Percentiles rank a stretch among this genome's conserved stretches.
Evolutionary conservation across 2,113 vertebrate species (phyloP).

Genomic region (Recurvirostra avosetta): DNA sequence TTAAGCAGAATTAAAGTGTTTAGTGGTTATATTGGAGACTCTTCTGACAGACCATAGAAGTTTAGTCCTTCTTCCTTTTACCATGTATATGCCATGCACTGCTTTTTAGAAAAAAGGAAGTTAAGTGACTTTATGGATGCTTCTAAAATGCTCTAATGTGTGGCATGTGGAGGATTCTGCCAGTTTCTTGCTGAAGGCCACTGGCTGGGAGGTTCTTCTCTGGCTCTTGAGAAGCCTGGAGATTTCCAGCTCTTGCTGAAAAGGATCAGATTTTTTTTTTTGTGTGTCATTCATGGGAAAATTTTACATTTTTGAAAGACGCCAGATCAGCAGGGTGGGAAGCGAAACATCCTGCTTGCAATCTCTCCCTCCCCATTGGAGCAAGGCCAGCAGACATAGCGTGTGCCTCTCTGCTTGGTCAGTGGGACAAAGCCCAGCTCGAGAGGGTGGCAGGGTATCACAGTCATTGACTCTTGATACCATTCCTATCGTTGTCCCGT

Average conservation of each 20-base stretch:
- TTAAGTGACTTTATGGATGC: background rate
- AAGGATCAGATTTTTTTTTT: background rate
- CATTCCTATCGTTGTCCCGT: rapidly evolving
- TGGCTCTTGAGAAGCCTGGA: background rate
- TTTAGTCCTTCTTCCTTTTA: background rate
- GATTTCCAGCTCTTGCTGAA: background rate
- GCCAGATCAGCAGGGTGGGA: background rate
- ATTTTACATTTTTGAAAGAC: background rate
- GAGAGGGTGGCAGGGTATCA: background rate
- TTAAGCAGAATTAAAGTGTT: background rate
- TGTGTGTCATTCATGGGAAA: background rate
- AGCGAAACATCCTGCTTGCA: background rate
- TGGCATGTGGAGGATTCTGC: background rate
- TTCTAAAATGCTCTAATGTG: conserved; percentile 9
- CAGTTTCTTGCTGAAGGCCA: background rate
- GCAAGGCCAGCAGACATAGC: background rate
- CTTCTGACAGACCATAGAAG: conserved; percentile 5
- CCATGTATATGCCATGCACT: background rate
- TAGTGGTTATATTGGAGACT: conserved; percentile 41
- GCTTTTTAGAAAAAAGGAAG: background rate
- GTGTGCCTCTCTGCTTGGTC: background rate
- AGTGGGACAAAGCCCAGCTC: background rate
- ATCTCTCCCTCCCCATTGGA: background rate
- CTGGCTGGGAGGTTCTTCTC: background rate
- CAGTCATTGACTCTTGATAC: background rate